Base-by-base conservation (phyloP, 2,888 invertebrate genomes). In the Latrodectus elegans region DNA sequence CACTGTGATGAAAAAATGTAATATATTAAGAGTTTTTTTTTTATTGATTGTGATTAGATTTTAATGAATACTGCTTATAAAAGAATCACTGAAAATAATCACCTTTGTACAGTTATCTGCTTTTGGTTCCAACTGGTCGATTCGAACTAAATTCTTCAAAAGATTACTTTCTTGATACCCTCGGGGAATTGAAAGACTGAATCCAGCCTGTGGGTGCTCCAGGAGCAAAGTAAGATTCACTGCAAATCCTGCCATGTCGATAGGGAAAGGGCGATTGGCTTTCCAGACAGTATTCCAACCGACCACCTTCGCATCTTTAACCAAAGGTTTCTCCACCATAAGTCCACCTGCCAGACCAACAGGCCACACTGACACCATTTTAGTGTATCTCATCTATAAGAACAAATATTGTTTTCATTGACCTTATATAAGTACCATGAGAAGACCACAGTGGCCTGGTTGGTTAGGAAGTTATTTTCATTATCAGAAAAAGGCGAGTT, bases 161-260 rank as follows among this genome's bases (percentile, higher is more conserved):
- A 97, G 95, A 92, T 96, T 96, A 90, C 95, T 96, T 92, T 97
- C 97, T 92, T 97, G 96, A 92, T 95, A 96, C 17, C 99, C 99
- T 84, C 96, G 95, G 91, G 96, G 95, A 86, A 97, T 96, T 90
- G 96, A 95, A 91, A 95, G 96, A 0, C 96, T 95, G 92, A 99
- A 97, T 89, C 93, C 93, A 0, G 96, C 96, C 65, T 95, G 94
- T 0, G 95, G 94, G 90, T 95, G 94, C 22, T 94, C 93, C 8
- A 96, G 92, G 72, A 97, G 94, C 82, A 96, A 92, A 22, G 95
- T 94, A 38, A 96, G 93, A 92, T 96, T 97, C 67, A 98, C 95
- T 10, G 96, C 97, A 92, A 98, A 99, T 0, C 97, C 98, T 0
- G 99, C 99, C 99, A 99, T 99, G 91, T 99, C 99, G 64, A 98